Conservation (phyloP, 2,113 vertebrate species). For the Grantiella picta region DNA sequence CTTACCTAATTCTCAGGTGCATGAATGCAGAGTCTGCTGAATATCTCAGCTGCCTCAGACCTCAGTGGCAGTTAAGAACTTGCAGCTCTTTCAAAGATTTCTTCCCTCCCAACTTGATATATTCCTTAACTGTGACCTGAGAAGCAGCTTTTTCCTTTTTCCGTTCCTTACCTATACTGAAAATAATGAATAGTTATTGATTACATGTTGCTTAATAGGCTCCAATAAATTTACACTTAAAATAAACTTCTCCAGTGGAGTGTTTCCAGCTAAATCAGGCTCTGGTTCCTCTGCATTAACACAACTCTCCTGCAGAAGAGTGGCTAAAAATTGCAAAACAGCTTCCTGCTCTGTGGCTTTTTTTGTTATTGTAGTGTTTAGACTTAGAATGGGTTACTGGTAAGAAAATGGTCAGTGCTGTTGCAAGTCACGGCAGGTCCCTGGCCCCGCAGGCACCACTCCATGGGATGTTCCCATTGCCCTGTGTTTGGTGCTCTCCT, state of each 20-base stretch:
- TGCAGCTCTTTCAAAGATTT: not conserved
- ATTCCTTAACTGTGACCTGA: not conserved
- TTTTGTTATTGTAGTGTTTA: not conserved
- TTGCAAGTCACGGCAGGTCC: not conserved
- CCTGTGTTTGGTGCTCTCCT: not conserved
- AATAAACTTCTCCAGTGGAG: not conserved
- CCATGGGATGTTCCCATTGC: rapidly evolving
- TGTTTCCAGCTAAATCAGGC: not conserved
- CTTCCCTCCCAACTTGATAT: not conserved
- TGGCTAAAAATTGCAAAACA: not conserved
- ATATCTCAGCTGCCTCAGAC: not conserved
- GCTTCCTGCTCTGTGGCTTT: not conserved
- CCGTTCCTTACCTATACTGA: not conserved
- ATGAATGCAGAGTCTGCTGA: not conserved
- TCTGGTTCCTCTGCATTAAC: not conserved
- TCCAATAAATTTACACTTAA: not conserved
- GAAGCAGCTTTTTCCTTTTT: not conserved
- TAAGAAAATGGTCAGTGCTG: not conserved
- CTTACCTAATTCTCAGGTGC: not conserved
- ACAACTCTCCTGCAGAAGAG: not conserved
- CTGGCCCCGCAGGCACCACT: not conserved
- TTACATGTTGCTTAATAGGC: not conserved
- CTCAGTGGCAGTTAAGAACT: not conserved
- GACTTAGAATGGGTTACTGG: not conserved
- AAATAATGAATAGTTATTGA: slow-evolving; percentile 1